A percentile compares a stretch with the other conserved stretches of the same genome.
phyloP scores from a whole-genome alignment of 2,113 vertebrate species.

The Anolis carolinensis region DNA sequence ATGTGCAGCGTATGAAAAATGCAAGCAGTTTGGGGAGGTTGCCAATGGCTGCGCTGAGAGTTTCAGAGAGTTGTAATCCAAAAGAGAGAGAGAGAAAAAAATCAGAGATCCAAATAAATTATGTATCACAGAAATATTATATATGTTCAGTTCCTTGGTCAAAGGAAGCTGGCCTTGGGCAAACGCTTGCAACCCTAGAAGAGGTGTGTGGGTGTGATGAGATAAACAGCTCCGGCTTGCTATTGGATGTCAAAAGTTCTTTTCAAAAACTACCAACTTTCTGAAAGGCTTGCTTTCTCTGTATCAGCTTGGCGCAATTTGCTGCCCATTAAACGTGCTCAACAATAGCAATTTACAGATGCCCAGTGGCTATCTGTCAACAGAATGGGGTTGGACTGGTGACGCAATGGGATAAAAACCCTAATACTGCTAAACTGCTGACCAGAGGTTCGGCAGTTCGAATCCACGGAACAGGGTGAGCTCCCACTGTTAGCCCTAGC shows the following conservation, averaged over 20 bases:
- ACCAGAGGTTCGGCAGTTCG: no score
- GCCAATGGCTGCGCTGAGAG: no score
- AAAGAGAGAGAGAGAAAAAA: no score
- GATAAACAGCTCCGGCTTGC: neutral
- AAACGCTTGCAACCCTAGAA: neutral
- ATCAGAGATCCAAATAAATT: neutral
- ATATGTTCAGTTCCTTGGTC: neutral
- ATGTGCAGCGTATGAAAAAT: neutral
- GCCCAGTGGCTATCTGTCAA: no score
- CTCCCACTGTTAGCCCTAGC: no score
- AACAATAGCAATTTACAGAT: no score
- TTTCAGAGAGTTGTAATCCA: no score
- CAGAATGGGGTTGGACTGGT: no score
- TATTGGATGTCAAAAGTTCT: neutral
- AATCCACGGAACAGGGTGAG: no score
- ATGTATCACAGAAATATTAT: neutral
- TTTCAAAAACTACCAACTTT: neutral
- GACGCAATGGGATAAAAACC: no score
- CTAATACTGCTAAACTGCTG: no score
- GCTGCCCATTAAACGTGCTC: no score
- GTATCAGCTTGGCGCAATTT: neutral
- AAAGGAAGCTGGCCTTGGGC: neutral
- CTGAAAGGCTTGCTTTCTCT: neutral
- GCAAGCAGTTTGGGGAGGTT: neutral
- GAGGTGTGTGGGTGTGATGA: neutral